Conservation (phyloP, 2,888 invertebrate genomes). For the Escarpia spicata region DNA sequence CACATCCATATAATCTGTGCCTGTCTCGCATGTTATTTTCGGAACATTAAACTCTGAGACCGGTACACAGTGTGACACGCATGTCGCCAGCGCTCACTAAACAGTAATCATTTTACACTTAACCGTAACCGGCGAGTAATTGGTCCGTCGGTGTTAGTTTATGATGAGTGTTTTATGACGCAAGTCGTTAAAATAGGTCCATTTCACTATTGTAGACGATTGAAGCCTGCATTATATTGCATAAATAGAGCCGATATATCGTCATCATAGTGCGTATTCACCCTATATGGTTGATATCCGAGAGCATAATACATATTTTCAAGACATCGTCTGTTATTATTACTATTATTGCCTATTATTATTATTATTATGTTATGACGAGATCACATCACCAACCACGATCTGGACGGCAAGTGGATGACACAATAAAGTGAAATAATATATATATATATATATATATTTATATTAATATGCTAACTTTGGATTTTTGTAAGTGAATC, state of each 20-base stretch:
- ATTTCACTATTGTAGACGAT: not conserved
- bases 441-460: slow-evolving; percentile 22
- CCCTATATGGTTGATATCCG: no score
- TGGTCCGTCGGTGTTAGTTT: not conserved
- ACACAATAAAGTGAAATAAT: not conserved
- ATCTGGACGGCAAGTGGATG: no score
- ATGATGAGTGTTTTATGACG: not conserved
- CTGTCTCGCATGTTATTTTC: not conserved
- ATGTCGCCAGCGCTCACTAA: not conserved
- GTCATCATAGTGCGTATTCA: no score
- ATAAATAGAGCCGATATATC: not conserved
- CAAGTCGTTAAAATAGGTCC: not conserved
- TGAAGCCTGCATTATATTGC: not conserved
- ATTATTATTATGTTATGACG: no score
- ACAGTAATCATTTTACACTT: no score
- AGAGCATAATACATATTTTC: no score
- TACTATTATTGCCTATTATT: no score
- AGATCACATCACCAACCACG: no score
- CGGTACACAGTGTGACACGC: not conserved
- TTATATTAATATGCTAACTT: not conserved
- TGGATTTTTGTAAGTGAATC: not conserved
- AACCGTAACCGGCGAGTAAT: not conserved
- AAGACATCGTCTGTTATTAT: no score
- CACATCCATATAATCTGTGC: not conserved
- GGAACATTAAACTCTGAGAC: not conserved